Percentiles rank a stretch among this genome's conserved stretches.
These are phyloP conservation scores for Edolisoma coerulescens DNA, from an alignment of 2,113 vertebrate species.

Conservation along the genomic window DNA sequence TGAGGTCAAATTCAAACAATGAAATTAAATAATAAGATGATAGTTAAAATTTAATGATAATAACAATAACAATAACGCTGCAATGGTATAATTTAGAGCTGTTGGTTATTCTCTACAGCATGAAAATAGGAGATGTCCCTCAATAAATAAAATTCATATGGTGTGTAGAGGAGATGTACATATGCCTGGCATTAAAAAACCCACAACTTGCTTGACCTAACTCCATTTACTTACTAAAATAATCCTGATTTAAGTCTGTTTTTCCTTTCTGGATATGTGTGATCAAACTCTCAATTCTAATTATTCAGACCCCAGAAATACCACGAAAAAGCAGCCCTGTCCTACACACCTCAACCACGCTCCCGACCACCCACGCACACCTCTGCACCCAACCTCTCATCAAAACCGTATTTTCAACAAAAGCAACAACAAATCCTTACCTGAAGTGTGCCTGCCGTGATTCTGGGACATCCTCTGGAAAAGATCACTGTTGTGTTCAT, in stretches of 20 bases:
- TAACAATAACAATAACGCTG: accelerated
- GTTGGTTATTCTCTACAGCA: neutral
- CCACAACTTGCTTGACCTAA: no score
- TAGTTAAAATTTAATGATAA: neutral
- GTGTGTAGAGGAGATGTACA: neutral
- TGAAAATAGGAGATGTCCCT: accelerated
- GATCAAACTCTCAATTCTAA: neutral
- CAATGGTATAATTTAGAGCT: neutral
- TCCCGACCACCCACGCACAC: accelerated
- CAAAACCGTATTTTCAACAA: accelerated
- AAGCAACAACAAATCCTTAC: constrained; percentile 38
- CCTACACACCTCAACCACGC: accelerated
- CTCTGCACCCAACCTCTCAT: neutral
- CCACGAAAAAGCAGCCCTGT: neutral
- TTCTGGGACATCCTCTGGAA: constrained; percentile 87
- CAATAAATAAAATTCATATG: neutral
- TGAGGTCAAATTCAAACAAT: neutral
- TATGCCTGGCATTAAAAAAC: neutral
- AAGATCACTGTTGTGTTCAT: constrained; percentile 85
- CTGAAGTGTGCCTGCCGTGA: constrained; percentile 84
- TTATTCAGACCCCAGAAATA: accelerated
- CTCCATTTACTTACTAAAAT: neutral
- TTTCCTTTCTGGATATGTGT: neutral
- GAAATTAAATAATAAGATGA: neutral
- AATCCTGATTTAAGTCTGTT: neutral